phyloP scores from a whole-genome alignment of 2,888 invertebrate species.

The Sycophila texana region DNA sequence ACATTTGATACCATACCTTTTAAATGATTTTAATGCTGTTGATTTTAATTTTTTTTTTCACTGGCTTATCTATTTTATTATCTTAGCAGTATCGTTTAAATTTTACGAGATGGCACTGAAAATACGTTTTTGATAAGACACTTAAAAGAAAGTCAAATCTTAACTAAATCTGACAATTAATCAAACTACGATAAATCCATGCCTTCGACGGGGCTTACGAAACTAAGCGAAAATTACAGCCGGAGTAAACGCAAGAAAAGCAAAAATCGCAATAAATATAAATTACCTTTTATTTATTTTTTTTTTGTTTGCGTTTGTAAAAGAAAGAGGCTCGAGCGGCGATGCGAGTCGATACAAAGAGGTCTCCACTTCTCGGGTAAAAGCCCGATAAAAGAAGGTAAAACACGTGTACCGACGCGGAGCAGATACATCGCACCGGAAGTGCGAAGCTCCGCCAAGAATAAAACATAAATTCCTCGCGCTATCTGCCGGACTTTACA shows the following conservation, averaged over 20 bases:
- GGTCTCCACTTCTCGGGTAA: slow-evolving; percentile 14
- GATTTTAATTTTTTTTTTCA: too few species aligned
- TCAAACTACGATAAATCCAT: too few species aligned
- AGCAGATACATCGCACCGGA: slow-evolving; percentile 47
- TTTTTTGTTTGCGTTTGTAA: background rate
- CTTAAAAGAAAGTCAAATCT: slow-evolving; percentile 1
- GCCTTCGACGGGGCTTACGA: too few species aligned
- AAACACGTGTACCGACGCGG: slow-evolving; percentile 48
- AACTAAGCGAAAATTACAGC: too few species aligned
- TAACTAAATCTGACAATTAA: background rate
- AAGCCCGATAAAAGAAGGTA: slow-evolving; percentile 32
- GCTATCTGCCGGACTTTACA: slow-evolving; percentile 40
- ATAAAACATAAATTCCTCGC: slow-evolving; percentile 41
- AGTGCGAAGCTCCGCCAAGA: slow-evolving; percentile 16
- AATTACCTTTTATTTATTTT: slow-evolving; percentile 17
- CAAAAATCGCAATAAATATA: slow-evolving; percentile 7
- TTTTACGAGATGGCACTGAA: too few species aligned
- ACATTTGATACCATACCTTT: too few species aligned
- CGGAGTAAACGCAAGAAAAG: background rate
- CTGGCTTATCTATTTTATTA: too few species aligned
- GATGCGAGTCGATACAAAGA: slow-evolving; percentile 20
- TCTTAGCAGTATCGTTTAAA: too few species aligned
- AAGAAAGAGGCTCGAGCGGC: background rate
- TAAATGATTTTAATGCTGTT: too few species aligned
- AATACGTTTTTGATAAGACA: too few species aligned